Base-by-base conservation (phyloP, 2,888 invertebrate genomes). In the Dryocosmus kuriphilus region DNA sequence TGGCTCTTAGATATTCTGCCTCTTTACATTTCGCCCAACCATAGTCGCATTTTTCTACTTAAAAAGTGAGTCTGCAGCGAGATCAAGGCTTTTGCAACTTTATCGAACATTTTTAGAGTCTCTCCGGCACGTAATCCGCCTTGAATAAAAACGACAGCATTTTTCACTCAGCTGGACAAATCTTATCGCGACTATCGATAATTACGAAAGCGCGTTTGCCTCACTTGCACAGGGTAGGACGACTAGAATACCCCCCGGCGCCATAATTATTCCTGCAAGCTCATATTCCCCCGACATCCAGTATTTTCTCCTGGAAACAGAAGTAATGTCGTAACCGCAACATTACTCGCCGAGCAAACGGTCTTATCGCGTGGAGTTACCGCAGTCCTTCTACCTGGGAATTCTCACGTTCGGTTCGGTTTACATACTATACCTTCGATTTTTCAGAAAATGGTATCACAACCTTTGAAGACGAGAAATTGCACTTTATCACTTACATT, bases 401-500 rank as follows among this genome's bases (percentile, higher is more conserved):
- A 83, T 81, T 83, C 83, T 83, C 83, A 83, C 83, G 83, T 80
- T 83, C 80, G 81, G 81, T 83, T 80, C 77, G 77, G 78, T 80
- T 81, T 80, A 81, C 79, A 46, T 41, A 27, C 27, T 46, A n/a
- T n/a, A 19, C 41, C 41, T 46, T 67, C 7, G 35, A 22, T 67
- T 67, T 67, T 67, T 22, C 27, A 22, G 46, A 67, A 24, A 41
- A 38, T 57, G 11, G 24, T 57, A 57, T 14, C 24, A 3, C 22
- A 38, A 19, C 19, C 38, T 7, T 65, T 24, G 6, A 65, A 38
- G 35, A 35, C 38, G 24, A 65, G 27, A 41, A 41, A 41, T n/a
- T 51, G n/a, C n/a, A 51, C 51, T 51, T 51, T 51, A 51, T 51
- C n/a, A 51, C 51, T 9, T 5, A 19, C 6, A 41, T 41, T 41